Percentiles rank a stretch among this genome's conserved stretches.
Evolutionary conservation across 2,888 invertebrate genomes (phyloP).

Genomic region (Drosophila quinaria): DNA sequence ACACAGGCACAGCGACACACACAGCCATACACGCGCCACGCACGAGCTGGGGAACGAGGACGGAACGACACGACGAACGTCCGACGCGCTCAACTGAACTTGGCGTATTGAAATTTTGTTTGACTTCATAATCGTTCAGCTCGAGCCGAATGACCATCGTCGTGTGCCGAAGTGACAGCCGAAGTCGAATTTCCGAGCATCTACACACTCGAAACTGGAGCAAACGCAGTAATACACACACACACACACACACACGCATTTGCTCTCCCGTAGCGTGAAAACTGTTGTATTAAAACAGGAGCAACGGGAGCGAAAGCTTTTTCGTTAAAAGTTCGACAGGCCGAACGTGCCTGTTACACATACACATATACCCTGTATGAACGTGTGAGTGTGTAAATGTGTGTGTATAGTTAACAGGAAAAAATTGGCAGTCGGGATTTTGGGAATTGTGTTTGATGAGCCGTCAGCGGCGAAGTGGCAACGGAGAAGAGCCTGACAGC

Average conservation of each 20-base stretch:
- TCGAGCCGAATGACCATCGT: slow-evolving; percentile 49
- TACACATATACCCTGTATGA: slow-evolving; percentile 14
- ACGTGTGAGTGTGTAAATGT: slow-evolving; percentile 12
- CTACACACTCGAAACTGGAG: slow-evolving; percentile 65
- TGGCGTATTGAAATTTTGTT: slow-evolving; percentile 78
- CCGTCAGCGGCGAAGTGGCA: slow-evolving; percentile 23
- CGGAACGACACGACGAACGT: slow-evolving; percentile 67
- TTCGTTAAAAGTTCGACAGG: slow-evolving; percentile 60
- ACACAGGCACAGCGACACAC: slow-evolving; percentile 27
- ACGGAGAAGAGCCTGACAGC: slow-evolving; percentile 24
- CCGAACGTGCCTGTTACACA: slow-evolving; percentile 41
- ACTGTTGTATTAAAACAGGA: slow-evolving; percentile 46
- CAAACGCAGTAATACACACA: slow-evolving; percentile 60
- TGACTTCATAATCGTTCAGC: slow-evolving; percentile 53
- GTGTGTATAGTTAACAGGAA: slow-evolving; percentile 59
- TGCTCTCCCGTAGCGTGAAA: slow-evolving; percentile 56
- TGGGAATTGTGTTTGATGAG: slow-evolving; percentile 67
- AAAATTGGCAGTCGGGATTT: slow-evolving; percentile 73
- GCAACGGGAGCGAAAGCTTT: slow-evolving; percentile 78
- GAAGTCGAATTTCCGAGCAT: slow-evolving; percentile 43
- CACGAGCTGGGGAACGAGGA: slow-evolving; percentile 13
- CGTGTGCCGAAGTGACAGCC: slow-evolving; percentile 36
- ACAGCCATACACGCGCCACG: slow-evolving; percentile 40
- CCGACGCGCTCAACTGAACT: slow-evolving; percentile 84
- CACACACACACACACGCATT: slow-evolving; percentile 17